Conservation (phyloP, 2,797 vertebrate genomes). For the Trachops cirrhosus region DNA sequence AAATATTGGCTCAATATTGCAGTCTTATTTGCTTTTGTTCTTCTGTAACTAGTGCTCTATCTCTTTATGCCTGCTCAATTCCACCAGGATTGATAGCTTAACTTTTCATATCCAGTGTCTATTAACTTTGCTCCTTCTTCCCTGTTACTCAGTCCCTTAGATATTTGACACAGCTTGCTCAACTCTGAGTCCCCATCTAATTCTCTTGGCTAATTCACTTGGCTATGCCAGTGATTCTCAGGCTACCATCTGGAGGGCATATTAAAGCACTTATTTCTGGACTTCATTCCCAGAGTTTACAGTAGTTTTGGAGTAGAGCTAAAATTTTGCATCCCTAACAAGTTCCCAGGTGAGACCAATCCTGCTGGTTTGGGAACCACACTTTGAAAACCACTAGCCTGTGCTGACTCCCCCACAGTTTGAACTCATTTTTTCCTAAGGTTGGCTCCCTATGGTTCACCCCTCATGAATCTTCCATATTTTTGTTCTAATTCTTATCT, state of each 20-base stretch:
- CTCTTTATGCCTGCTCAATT: neutral
- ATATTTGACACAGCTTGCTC: neutral
- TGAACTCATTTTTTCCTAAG: neutral
- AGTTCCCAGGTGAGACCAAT: neutral
- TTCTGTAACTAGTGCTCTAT: neutral
- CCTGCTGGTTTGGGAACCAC: neutral
- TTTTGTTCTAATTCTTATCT: neutral
- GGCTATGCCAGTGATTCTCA: neutral
- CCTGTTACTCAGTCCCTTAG: neutral
- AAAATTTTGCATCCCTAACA: neutral
- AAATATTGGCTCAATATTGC: neutral
- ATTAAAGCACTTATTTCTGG: neutral
- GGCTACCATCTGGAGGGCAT: neutral
- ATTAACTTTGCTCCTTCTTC: neutral
- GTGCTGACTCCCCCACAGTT: neutral
- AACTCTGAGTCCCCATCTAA: neutral
- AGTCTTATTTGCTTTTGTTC: neutral
- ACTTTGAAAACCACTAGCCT: neutral
- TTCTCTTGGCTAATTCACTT: neutral
- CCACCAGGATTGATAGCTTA: neutral
- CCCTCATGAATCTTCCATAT: neutral
- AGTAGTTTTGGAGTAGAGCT: neutral
- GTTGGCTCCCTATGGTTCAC: neutral
- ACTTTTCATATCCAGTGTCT: constrained; percentile 18
- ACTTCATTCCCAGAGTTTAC: neutral